Evolutionary conservation across 2,888 invertebrate species (phyloP), one percentile per base, ranked within the genome.

Genomic region (Congeria kusceri): DNA sequence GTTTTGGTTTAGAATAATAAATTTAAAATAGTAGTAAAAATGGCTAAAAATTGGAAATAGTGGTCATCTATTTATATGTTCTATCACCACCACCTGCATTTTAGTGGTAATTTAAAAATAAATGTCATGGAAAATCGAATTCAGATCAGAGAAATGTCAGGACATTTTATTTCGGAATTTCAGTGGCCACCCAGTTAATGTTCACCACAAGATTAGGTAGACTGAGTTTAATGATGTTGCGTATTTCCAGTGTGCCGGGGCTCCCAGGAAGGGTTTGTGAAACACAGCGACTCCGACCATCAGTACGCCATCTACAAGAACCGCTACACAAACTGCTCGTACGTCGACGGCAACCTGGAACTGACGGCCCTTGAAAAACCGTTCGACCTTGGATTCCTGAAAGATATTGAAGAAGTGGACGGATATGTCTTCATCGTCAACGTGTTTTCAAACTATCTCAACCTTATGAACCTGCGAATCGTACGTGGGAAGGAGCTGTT

Each of bases 311-410:
- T 67, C 39, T 87, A 87, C 62, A 84, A 84, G 64, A 66, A 78
- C 2, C 79, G 98, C 88, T 99, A 98, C 95, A 97, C 97, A 86
- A 99, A 99, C 94, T 99, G 99, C 94, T 99, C 98, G 32, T 98
- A 98, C 94, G 98, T 99, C 85, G 98, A 98, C 93, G 99, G 99
- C 81, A 99, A 99, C 94, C 95, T 99, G 92, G 99, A 99, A 94
- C 95, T 99, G 87, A 98, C 98, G 82, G 98, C 98, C 97, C 95
- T 99, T 2, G 88, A 90, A 57, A 84, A 87, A 32, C 95, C 96
- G 81, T 95, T 96, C 94, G 98, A 98, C 93, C 95, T 99, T 86
- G 96, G 96, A 88, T 99, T 99, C 93, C 95, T 99, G 76, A 96
- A 97, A 93, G 96, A 97, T 93, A 99, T 98, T 87, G 95, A 97